These are phyloP conservation scores for Anarhynchus alexandrinus DNA, from an alignment of 2,113 vertebrate genomes.

Conservation along the genomic window DNA sequence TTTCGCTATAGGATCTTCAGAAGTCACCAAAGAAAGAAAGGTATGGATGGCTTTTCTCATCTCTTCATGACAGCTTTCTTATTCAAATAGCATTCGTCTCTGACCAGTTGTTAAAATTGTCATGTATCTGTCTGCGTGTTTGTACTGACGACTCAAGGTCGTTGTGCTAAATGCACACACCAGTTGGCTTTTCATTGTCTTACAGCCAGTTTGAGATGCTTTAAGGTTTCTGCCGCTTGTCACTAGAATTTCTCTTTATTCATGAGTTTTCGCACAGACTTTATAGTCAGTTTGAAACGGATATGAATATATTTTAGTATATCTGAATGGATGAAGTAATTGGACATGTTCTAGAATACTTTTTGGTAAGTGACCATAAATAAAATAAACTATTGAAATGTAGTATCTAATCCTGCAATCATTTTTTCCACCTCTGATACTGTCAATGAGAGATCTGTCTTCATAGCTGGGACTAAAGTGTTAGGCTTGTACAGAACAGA, in stretches of 20 bases:
- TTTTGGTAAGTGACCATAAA: slow-evolving; percentile 27
- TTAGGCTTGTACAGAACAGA: background rate
- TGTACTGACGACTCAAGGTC: background rate
- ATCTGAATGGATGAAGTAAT: background rate
- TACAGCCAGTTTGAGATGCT: background rate
- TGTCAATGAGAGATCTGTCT: background rate
- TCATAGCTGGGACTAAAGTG: background rate
- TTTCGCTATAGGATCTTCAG: slow-evolving; percentile 20
- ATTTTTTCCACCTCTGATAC: background rate
- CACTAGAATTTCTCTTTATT: background rate
- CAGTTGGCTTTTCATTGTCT: background rate
- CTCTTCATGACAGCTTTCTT: background rate
- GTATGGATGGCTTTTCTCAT: background rate
- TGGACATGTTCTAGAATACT: background rate
- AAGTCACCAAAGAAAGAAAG: slow-evolving; percentile 27
- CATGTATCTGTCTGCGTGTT: background rate
- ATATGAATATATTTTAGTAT: background rate
- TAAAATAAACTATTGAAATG: background rate
- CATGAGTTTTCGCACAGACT: background rate
- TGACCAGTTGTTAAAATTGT: slow-evolving; percentile 6
- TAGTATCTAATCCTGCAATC: background rate
- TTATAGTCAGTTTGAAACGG: background rate
- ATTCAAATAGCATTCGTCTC: background rate
- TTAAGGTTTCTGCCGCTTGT: background rate
- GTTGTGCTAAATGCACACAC: background rate